Conservation (phyloP, 2,888 invertebrate species). For the Ephialtes manifestator region DNA sequence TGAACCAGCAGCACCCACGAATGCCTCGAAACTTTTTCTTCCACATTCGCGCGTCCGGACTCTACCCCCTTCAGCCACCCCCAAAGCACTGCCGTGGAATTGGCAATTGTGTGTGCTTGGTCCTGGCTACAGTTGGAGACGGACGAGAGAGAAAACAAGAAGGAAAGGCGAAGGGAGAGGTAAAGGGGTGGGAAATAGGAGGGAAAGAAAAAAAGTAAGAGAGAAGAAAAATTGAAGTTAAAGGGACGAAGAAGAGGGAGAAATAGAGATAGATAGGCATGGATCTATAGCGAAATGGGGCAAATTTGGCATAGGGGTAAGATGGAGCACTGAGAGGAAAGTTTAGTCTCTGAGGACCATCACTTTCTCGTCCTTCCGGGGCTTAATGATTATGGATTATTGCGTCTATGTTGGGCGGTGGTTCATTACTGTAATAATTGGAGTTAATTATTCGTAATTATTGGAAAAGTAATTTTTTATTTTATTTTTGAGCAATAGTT, state of each 20-base stretch:
- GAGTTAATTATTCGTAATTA: not conserved
- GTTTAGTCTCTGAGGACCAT: not conserved
- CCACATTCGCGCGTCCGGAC: constrained; percentile 57
- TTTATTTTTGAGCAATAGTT: no score
- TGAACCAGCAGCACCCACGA: constrained; percentile 57
- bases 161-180: not conserved
- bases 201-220: constrained; percentile 44
- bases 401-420: no score
- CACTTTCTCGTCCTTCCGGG: no score
- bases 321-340: not conserved
- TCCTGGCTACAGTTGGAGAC: constrained; percentile 35
- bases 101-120: constrained; percentile 59
- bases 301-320: not conserved
- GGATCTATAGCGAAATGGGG: not conserved
- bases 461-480: not conserved
- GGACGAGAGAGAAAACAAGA: constrained; percentile 7
- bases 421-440: no score
- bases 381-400: no score
- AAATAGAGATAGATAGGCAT: constrained; percentile 30
- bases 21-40: constrained; percentile 66
- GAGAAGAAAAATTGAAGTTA: constrained; percentile 54
- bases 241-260: constrained; percentile 44
- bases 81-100: constrained; percentile 53
- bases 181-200: not conserved
- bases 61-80: not conserved